Evolutionary conservation across 1,140 invertebrate species (phyloP).

Genomic region (Dinoponera quadriceps): DNA sequence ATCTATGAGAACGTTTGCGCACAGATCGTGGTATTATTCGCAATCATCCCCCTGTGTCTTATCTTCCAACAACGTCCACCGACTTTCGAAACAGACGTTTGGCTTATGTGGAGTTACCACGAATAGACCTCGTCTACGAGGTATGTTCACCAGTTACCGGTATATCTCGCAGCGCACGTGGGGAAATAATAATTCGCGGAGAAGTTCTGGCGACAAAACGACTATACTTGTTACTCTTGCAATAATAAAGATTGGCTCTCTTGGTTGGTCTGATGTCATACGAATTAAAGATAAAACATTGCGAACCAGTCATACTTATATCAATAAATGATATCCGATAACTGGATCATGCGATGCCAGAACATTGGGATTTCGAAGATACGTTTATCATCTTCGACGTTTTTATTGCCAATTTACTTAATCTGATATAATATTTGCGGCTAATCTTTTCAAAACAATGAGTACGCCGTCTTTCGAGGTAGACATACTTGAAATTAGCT

Average conservation of each 20-base stretch:
- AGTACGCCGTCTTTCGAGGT: background rate
- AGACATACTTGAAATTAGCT: too few species aligned
- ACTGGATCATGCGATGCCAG: background rate
- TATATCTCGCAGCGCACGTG: conserved; percentile 15
- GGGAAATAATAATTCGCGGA: conserved; percentile 33
- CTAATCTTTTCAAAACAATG: conserved; percentile 18
- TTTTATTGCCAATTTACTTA: background rate
- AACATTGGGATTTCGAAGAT: conserved; percentile 7
- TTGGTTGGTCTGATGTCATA: background rate
- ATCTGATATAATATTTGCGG: conserved; percentile 18
- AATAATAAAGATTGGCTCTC: conserved; percentile 1
- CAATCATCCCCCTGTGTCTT: conserved; percentile 65
- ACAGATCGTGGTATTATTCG: conserved; percentile 68
- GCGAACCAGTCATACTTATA: too few species aligned
- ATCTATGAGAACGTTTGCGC: conserved; percentile 65
- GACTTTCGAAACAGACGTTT: conserved; percentile 67
- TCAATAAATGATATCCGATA: conserved; percentile 5
- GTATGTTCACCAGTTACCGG: background rate
- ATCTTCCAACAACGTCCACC: conserved; percentile 71
- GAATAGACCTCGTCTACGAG: conserved; percentile 31
- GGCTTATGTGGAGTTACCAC: conserved; percentile 38
- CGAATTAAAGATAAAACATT: background rate
- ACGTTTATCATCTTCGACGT: conserved; percentile 23
- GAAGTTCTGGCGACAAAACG: conserved; percentile 11
- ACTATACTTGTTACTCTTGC: conserved; percentile 6